Evolutionary conservation across 2,797 vertebrate species (phyloP), one percentile per base, ranked within the genome.

Genomic region (Orestias chungarensis): DNA sequence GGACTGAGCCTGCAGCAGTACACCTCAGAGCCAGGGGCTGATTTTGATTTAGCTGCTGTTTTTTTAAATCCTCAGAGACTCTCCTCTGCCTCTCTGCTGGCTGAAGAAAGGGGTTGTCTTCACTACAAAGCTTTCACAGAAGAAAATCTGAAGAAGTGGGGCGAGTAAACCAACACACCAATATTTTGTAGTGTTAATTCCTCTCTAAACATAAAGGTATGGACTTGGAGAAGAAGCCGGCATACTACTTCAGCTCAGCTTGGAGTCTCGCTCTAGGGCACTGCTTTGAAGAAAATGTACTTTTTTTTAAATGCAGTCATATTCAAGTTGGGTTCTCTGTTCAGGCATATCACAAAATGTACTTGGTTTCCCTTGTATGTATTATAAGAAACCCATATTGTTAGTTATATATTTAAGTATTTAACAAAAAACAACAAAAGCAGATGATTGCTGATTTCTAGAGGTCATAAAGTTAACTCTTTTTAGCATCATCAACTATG

Each of bases 41-140:
- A 75, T 86, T 84, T 62, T 70, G 71, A 86, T 91, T 88, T 86
- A 83, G 65, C 81, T 70, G 64, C 64, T 85, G 79, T 87, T 82
- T 70, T 64, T 79, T 80, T 61, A 74, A 85, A 71, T 82, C 91
- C 88, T 74, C 61, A 8, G 88, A 86, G 88, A 89, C 70, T 62
- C 64, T 78, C 85, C 76, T 79, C 86, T 80, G 79, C 78, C 40
- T 84, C 73, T 84, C 70, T 46, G 62, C 75, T 59, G 78, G 66
- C 72, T 84, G 76, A 31, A 70, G 69, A 70, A 67, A 80, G 81
- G 55, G 70, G 71, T 84, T 49, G 47, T 84, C 85, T 82, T 46
- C 84, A 85, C 79, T 83, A 84, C 81, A 82, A 74, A 82, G 74
- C 64, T 40, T 55, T 62, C 43, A 62, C 69, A 62, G 79, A 75